These are phyloP conservation scores for Cephus nigrinus DNA, from an alignment of 2,888 invertebrate genomes.

Conservation along the genomic window DNA sequence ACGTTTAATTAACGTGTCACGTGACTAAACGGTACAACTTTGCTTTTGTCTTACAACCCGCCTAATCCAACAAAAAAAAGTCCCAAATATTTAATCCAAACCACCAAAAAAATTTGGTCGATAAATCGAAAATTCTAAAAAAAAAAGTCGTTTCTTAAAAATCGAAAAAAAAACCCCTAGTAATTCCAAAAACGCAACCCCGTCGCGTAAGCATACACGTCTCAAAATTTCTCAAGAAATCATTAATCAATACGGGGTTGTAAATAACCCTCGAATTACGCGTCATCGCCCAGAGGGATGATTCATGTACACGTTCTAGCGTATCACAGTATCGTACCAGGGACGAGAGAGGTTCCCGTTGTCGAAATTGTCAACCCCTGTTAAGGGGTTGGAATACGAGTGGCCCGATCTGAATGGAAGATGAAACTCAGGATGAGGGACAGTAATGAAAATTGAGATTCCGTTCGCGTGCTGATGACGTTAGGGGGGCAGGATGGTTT, in stretches of 20 bases:
- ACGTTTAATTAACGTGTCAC: not conserved
- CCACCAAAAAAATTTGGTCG: too few relatives aligned
- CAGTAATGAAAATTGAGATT: constrained; percentile 7
- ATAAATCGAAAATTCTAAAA: not conserved
- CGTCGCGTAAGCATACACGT: not conserved
- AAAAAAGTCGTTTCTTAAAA: not conserved
- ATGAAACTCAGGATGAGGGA: not conserved
- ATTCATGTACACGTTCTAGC: not conserved
- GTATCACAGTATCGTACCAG: not conserved
- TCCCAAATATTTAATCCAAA: too few relatives aligned
- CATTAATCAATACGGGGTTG: not conserved
- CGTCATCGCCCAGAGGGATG: not conserved
- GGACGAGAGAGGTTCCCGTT: not conserved
- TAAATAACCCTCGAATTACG: not conserved
- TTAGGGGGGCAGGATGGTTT: not conserved
- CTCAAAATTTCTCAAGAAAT: not conserved
- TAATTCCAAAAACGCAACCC: not conserved
- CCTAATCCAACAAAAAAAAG: not conserved
- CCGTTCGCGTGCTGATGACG: not conserved
- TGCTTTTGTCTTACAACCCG: not conserved
- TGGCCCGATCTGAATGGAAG: not conserved
- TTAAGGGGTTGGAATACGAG: not conserved
- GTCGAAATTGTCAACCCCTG: not conserved
- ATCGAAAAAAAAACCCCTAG: not conserved
- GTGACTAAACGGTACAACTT: not conserved